Base-by-base conservation (phyloP, 2,888 invertebrate species). In the Parnassius apollo region DNA sequence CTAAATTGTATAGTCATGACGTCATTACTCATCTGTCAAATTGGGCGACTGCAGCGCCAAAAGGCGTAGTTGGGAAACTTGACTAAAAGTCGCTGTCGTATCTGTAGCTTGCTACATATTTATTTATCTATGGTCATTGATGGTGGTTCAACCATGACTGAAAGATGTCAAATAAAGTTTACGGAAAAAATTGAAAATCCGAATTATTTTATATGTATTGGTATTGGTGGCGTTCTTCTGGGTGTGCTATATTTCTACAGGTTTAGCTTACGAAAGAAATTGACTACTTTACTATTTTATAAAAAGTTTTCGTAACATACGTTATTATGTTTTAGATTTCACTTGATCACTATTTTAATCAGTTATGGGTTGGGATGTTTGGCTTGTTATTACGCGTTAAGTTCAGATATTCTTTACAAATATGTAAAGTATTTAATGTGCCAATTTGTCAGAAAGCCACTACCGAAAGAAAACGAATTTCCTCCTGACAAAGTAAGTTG, bases 351-450 rank as follows among this genome's bases (percentile, higher is more conserved):
- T 70, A 79, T 89, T 77, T 80, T 78, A 63, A 74, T 89, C 69
- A 87, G 90, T 77, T 91, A 91, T 89, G 88, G 81, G 78, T 73
- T 91, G 84, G 91, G 91, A 86, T 90, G 90, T 89, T 66, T 90
- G 86, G 89, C 83, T 84, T 90, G 91, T 81, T 90, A 90, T 83
- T 89, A 86, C 71, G 83, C 81, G 57, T 73, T 89, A 59, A 86
- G 84, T 71, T 86, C 87, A 63, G 79, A 73, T 73, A 73, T 85
- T 76, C 74, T 90, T 64, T 78, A 80, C 64, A 82, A 78, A 67
- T 86, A 83, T 68, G 76, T 88, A 71, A 80, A 83, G 67, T 79
- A 84, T 79, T 72, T 86, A 67, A 82, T 83, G 85, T 84, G 83
- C 81, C 84, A 86, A 83, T 83, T 86, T 64, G 71, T 79, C 68